Conservation (phyloP, 2,888 invertebrate genomes). For the Zele albiditarsus region DNA sequence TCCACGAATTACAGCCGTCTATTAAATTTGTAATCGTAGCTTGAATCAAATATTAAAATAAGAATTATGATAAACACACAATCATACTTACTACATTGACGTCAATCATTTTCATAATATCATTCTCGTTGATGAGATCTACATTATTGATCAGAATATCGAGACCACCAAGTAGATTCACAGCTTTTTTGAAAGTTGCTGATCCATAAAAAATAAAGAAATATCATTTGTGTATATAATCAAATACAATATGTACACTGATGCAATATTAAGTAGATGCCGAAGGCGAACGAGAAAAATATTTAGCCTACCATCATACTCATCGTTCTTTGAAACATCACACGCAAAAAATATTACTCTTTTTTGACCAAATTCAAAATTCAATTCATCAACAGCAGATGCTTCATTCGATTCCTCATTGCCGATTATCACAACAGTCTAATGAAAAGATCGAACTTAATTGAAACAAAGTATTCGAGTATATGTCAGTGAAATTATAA, state of each 20-base stretch:
- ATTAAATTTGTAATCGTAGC: constrained; percentile 23
- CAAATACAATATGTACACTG: background rate
- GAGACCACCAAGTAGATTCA: constrained; percentile 72
- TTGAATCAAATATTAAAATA: constrained; percentile 3
- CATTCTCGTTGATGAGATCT: constrained; percentile 63
- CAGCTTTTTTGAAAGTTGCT: constrained; percentile 74
- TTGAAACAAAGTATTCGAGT: constrained; percentile 16
- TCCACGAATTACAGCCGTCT: constrained; percentile 72
- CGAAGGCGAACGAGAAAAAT: background rate
- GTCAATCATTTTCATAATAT: constrained; percentile 63
- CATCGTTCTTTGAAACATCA: constrained; percentile 62
- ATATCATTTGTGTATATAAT: constrained; percentile 13
- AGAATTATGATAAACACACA: constrained; percentile 10
- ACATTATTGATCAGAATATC: constrained; percentile 75
- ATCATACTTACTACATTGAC: constrained; percentile 67
- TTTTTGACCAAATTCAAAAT: constrained; percentile 63
- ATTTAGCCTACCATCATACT: constrained; percentile 63
- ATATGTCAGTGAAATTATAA: constrained; percentile 2
- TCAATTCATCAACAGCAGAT: constrained; percentile 57
- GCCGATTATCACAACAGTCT: constrained; percentile 63
- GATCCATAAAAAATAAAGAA: constrained; percentile 24
- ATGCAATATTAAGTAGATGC: background rate
- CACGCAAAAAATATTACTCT: constrained; percentile 62
- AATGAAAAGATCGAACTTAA: constrained; percentile 18
- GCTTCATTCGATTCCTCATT: constrained; percentile 54